These are phyloP conservation scores for Bursaphelenchus mucronatus DNA, from an alignment of 1,140 invertebrate genomes.

Conservation along the genomic window DNA sequence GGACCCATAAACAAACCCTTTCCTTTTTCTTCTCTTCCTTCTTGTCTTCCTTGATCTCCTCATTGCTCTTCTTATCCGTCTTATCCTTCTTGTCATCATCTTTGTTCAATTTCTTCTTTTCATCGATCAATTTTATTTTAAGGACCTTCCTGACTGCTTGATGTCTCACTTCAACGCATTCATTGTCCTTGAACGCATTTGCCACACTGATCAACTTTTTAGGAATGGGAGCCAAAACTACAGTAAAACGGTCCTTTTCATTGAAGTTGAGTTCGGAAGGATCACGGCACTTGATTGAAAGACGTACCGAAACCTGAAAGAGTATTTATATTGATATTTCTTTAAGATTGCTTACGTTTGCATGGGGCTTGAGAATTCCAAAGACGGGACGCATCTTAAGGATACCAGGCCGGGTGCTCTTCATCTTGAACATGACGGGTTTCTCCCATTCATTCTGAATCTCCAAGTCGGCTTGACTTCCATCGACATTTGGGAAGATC, in stretches of 20 bases:
- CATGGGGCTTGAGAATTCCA: slow-evolving; percentile 14
- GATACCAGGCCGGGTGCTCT: slow-evolving; percentile 16
- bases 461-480: slow-evolving; percentile 4
- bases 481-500: not conserved
- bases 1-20: no score
- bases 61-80: no score
- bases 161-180: slow-evolving; percentile 5
- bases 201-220: slow-evolving; percentile 1
- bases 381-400: slow-evolving; percentile 27
- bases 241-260: slow-evolving; percentile 4
- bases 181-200: not conserved
- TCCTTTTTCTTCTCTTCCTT: no score
- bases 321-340: not conserved
- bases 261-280: slow-evolving; percentile 11
- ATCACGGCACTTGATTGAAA: slow-evolving; percentile 8
- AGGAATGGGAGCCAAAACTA: slow-evolving; percentile 6
- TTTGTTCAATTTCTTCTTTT: no score
- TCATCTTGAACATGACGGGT: slow-evolving; percentile 23
- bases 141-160: slow-evolving; percentile 4
- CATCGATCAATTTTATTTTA: not conserved
- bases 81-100: no score
- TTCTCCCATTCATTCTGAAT: slow-evolving; percentile 23
- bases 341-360: not conserved
- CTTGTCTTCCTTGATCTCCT: no score
- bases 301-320: not conserved